Base-by-base conservation (phyloP, 2,888 invertebrate species). In the Boloria selene region DNA sequence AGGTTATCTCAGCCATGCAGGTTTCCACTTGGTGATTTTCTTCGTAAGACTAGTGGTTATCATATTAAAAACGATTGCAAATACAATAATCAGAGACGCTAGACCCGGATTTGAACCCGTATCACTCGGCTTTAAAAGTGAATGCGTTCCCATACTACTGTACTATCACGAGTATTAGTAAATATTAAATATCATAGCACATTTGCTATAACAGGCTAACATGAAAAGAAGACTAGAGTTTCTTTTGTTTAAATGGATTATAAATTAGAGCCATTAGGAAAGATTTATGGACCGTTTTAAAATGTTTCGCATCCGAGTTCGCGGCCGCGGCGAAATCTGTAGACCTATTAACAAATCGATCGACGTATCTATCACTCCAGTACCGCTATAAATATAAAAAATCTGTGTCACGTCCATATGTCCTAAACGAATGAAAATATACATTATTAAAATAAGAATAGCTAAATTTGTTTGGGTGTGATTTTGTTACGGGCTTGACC, bases 241-340 rank as follows among this genome's bases (percentile, higher is more conserved):
- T 45, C 50, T 56, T 52, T 58, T 58, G 51, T 58, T 49, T 22
- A 58, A 59, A 67, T 49, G 14, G 26, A 44, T 31, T 17, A 64
- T 56, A 56, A 49, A 64, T 56, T 44, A 51, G 56, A 13, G 56
- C 55, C 63, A 56, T 64, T 56, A 51, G 22, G 44, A 26, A 38
- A 67, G 58, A 67, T 67, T 62, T 62, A 67, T 67, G 44, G 51
- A 59, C 38, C 26, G 44, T 53, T 59, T 59, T 52, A 51, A 58
- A 64, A 64, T 22, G 42, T 17, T 59, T 45, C 52, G 52, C 45
- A 64, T 44, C 44, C 31, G 18, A 59, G 59, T 59, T 59, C 59
- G 64, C 64, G 26, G 58, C 51, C 51, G 52, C 64, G 59, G 58
- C 59, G 56, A 26, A 47, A 18, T 64, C 64, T 59, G 52, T 64